Evolutionary conservation across 2,113 vertebrate species (phyloP).

Genomic region (Elephantulus edwardii): DNA sequence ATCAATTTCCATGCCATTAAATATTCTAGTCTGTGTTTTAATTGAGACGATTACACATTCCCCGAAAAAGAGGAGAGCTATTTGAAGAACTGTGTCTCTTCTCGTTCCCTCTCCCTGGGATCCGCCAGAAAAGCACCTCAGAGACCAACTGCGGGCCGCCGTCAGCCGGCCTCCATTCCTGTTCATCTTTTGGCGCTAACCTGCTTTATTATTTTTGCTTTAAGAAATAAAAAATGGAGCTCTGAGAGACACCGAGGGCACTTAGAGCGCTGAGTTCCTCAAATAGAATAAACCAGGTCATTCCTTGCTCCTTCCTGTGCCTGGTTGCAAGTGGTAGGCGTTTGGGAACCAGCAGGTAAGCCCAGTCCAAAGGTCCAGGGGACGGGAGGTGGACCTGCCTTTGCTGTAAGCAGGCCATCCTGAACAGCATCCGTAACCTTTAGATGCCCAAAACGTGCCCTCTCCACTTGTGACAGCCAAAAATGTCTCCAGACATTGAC

Average conservation of each 20-base stretch:
- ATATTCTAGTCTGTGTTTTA: constrained; percentile 77
- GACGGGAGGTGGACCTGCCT: not conserved
- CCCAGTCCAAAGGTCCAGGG: not conserved
- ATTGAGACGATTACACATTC: constrained; percentile 72
- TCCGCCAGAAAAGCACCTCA: not conserved
- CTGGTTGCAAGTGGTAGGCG: not conserved
- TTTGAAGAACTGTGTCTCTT: constrained; percentile 54
- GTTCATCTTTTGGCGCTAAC: constrained; percentile 39
- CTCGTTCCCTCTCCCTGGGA: not conserved
- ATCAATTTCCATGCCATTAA: constrained; percentile 78
- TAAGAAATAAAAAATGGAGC: constrained; percentile 59
- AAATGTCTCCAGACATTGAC: too few species aligned
- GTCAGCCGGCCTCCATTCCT: not conserved
- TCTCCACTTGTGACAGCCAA: too few species aligned
- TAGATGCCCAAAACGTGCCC: too few species aligned
- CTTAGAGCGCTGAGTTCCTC: constrained; percentile 44
- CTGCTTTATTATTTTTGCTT: constrained; percentile 60
- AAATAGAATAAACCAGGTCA: constrained; percentile 57
- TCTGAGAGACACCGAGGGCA: not conserved
- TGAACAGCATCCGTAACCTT: not conserved
- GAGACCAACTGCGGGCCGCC: not conserved
- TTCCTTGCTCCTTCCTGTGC: not conserved
- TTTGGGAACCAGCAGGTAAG: not conserved
- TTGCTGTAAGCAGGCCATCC: not conserved
- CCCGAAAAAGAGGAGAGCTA: constrained; percentile 67